Evolutionary conservation across 2,888 invertebrate genomes (phyloP).

Genomic region (Leistus spinibarbis): DNA sequence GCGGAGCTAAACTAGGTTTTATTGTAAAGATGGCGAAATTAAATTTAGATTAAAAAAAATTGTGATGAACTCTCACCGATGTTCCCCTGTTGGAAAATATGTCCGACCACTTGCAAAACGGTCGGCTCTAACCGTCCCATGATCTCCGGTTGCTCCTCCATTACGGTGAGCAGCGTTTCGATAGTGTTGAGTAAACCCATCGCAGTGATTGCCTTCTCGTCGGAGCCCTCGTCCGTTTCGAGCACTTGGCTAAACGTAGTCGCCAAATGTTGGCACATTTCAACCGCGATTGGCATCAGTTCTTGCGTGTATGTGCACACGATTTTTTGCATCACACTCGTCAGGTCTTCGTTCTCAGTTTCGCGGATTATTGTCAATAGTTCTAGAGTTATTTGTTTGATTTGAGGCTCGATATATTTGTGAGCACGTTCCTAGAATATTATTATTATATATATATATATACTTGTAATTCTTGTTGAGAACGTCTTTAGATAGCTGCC

Average conservation of each 20-base stretch:
- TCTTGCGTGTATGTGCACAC: constrained; percentile 90
- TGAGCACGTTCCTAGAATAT: constrained; percentile 63
- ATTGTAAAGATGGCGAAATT: background rate
- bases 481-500: too few relatives aligned
- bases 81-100: constrained; percentile 75
- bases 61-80: constrained; percentile 50
- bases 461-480: too few relatives aligned
- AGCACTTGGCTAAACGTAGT: constrained; percentile 76
- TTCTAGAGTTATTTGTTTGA: constrained; percentile 82
- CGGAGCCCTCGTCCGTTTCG: constrained; percentile 84
- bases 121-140: constrained; percentile 89
- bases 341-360: constrained; percentile 97
- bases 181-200: constrained; percentile 97
- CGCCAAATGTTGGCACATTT: constrained; percentile 92
- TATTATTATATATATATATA: background rate
- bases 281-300: constrained; percentile 88
- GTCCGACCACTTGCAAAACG: constrained; percentile 87
- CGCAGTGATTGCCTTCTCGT: constrained; percentile 95
- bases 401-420: constrained; percentile 76
- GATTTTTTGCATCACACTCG: constrained; percentile 92
- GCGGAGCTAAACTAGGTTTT: too few relatives aligned
- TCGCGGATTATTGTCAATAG: constrained; percentile 89
- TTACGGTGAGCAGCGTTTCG: constrained; percentile 91
- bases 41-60: background rate
- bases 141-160: constrained; percentile 86